A percentile compares a stretch with the other conserved stretches of the same genome.
Conservation (phyloP, 2,888 invertebrate species). For the Drosophila atripex region DNA sequence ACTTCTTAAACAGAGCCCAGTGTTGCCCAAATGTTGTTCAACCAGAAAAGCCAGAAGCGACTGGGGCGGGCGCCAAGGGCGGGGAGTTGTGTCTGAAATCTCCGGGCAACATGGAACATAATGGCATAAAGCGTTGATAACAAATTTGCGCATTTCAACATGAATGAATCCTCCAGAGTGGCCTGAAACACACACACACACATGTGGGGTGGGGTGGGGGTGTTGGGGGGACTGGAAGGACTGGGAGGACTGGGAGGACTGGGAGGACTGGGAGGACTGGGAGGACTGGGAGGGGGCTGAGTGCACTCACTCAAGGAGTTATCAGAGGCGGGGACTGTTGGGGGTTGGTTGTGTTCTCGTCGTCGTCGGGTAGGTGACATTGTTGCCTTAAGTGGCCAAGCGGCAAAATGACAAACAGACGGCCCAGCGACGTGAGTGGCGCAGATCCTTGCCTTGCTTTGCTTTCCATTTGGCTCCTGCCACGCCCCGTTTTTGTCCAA, state of each 20-base stretch:
- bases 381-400: constrained; percentile 68
- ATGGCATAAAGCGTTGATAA: constrained; percentile 81
- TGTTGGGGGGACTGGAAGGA: no score
- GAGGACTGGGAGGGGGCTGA: no score
- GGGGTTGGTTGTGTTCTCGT: constrained; percentile 4
- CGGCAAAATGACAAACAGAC: constrained; percentile 72
- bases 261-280: no score
- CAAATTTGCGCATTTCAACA: constrained; percentile 81
- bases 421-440: constrained; percentile 46
- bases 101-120: constrained; percentile 64
- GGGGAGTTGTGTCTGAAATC: constrained; percentile 5
- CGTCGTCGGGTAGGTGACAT: constrained; percentile 36
- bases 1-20: constrained; percentile 60
- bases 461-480: background rate
- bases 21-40: constrained; percentile 64
- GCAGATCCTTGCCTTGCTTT: background rate
- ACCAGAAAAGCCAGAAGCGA: constrained; percentile 24
- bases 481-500: background rate
- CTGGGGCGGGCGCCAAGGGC: background rate
- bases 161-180: constrained; percentile 80
- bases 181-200: constrained; percentile 43
- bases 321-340: constrained; percentile 1
- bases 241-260: no score
- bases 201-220: constrained; percentile 34
- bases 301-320: constrained; percentile 42